Percentiles rank a stretch among this genome's conserved stretches.
Conservation (phyloP, 2,113 vertebrate genomes). For the Rhabdomys dilectus region DNA sequence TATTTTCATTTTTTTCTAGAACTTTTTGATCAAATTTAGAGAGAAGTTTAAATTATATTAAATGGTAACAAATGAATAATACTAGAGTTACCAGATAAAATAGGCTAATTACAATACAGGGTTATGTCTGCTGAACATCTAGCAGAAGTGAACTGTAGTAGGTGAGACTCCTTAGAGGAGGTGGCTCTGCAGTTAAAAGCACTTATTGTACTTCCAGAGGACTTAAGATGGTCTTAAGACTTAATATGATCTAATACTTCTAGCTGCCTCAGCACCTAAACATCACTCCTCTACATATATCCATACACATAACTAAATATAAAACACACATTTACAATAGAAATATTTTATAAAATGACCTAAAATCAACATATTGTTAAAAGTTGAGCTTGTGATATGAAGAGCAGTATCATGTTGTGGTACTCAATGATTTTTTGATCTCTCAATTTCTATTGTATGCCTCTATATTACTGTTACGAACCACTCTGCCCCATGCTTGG, state of each 20-base stretch:
- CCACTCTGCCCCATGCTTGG: no score
- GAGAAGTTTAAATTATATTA: background rate
- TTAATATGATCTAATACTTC: background rate
- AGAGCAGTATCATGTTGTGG: background rate
- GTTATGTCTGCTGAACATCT: background rate
- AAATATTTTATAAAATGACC: background rate
- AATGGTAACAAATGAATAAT: background rate
- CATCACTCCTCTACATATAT: background rate
- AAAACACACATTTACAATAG: background rate
- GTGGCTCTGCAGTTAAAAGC: background rate
- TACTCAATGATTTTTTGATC: conserved; percentile 21
- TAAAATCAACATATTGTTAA: background rate
- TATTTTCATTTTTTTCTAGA: conserved; percentile 12
- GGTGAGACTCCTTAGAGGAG: background rate
- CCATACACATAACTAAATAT: background rate
- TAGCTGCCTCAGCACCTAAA: background rate
- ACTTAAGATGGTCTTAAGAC: background rate
- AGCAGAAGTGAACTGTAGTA: background rate
- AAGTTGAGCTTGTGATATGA: background rate
- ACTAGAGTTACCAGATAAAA: background rate
- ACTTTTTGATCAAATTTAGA: conserved; percentile 10
- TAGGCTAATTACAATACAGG: background rate
- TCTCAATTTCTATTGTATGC: background rate
- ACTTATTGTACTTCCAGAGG: background rate
- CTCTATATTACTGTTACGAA: conserved; percentile 32